Conservation (phyloP, 2,113 vertebrate species). For the Bubo blakistoni region DNA sequence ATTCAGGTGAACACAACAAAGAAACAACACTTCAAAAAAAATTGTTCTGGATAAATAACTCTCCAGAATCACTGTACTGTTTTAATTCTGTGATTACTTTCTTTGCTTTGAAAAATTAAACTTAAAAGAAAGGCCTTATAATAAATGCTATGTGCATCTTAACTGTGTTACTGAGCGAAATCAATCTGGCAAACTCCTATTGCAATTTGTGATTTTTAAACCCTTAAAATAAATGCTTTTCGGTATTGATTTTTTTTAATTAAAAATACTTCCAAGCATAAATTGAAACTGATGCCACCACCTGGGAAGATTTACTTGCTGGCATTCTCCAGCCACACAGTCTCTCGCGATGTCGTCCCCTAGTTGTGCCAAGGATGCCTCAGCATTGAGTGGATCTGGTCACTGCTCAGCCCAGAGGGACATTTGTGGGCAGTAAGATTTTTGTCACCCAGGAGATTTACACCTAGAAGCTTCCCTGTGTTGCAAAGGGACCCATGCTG, state of each 20-base stretch:
- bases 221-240: constrained; percentile 71
- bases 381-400: background rate
- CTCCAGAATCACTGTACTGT: constrained; percentile 49
- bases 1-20: constrained; percentile 52
- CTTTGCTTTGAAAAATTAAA: constrained; percentile 64
- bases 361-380: background rate
- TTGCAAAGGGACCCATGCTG: constrained; percentile 24
- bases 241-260: constrained; percentile 68
- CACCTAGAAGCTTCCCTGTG: constrained; percentile 51
- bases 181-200: constrained; percentile 65
- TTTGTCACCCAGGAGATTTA: background rate
- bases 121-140: constrained; percentile 66
- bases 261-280: constrained; percentile 69
- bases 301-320: constrained; percentile 50
- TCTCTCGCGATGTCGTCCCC: background rate
- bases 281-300: constrained; percentile 52
- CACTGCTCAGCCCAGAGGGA: background rate
- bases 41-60: constrained; percentile 10
- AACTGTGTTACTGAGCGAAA: constrained; percentile 51
- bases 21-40: constrained; percentile 29
- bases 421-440: background rate
- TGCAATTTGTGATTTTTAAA: constrained; percentile 67
- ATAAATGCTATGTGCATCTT: constrained; percentile 64
- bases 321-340: background rate
- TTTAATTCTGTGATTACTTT: constrained; percentile 58